Evolutionary conservation across 1,140 invertebrate genomes (phyloP).

Genomic region (Drosophila eugracilis): DNA sequence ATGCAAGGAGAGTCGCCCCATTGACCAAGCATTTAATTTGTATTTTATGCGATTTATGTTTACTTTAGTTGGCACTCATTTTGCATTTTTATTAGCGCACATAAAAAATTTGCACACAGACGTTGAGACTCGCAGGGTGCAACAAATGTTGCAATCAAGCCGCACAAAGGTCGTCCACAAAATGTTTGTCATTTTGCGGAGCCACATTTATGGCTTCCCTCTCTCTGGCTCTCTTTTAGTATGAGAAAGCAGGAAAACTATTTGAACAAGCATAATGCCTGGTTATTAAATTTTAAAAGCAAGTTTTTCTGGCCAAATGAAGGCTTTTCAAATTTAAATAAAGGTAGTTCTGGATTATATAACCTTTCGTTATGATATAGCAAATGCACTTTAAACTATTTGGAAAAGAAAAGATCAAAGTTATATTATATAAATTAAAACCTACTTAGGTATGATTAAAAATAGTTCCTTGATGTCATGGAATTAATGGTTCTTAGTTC

Average conservation of each 20-base stretch:
- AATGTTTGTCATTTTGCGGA: conserved; percentile 15
- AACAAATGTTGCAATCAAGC: conserved; percentile 51
- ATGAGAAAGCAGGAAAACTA: conserved; percentile 3
- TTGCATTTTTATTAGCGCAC: conserved; percentile 66
- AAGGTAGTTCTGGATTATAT: not conserved
- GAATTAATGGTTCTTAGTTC: not conserved
- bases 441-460: not conserved
- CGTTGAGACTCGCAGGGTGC: conserved; percentile 24
- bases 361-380: too few species aligned
- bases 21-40: conserved; percentile 78
- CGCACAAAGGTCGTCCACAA: conserved; percentile 32
- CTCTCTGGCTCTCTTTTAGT: conserved; percentile 10
- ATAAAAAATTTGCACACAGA: conserved; percentile 54
- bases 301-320: conserved; percentile 10
- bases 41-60: conserved; percentile 79
- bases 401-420: not conserved
- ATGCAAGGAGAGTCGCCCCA: conserved; percentile 22
- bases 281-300: conserved; percentile 10
- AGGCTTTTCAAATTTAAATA: not conserved
- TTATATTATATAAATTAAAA: not conserved
- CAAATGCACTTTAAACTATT: too few species aligned
- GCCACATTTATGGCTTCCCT: conserved; percentile 12
- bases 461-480: not conserved
- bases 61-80: conserved; percentile 66
- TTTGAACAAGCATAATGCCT: conserved; percentile 1